Percentiles rank a stretch among this genome's conserved stretches.
These are phyloP conservation scores for Spermophilus dauricus DNA, from an alignment of 2,113 vertebrate genomes.

Conservation along the genomic window DNA sequence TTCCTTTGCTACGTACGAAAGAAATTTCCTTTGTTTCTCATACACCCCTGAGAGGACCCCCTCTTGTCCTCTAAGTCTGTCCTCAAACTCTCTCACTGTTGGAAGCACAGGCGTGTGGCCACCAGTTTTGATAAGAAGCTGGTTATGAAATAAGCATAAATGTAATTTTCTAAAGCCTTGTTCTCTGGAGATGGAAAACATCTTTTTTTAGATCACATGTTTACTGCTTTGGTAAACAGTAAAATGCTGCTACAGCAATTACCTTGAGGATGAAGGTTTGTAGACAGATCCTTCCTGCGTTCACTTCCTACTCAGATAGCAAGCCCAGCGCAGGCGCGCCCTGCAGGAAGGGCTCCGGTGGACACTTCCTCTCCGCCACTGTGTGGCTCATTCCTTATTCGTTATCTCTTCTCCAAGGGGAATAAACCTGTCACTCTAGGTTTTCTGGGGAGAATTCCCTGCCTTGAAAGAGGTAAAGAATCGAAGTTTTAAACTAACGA, in stretches of 20 bases:
- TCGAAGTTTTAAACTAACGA: accelerated
- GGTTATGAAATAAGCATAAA: neutral
- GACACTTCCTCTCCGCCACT: constrained; percentile 88
- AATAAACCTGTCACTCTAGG: neutral
- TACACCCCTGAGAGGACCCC: no score
- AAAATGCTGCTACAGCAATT: constrained; percentile 89
- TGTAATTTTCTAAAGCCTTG: constrained; percentile 56
- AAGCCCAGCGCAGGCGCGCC: constrained; percentile 85
- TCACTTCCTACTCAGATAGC: constrained; percentile 89
- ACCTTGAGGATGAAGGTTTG: constrained; percentile 90
- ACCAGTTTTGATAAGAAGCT: neutral
- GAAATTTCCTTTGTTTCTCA: neutral
- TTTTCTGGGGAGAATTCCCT: neutral
- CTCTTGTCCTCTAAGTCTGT: no score
- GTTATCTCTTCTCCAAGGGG: neutral
- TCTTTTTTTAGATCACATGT: constrained; percentile 89
- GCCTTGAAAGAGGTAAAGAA: neutral
- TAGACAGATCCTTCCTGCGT: constrained; percentile 92
- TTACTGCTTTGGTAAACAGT: constrained; percentile 89
- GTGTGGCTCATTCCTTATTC: constrained; percentile 47
- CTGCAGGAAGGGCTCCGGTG: constrained; percentile 89
- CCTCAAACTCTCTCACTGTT: accelerated
- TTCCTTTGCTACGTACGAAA: accelerated
- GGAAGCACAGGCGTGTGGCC: neutral
- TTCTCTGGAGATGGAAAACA: constrained; percentile 86